Conservation (phyloP, 2,797 vertebrate species). For the Holocentrus rufus region DNA sequence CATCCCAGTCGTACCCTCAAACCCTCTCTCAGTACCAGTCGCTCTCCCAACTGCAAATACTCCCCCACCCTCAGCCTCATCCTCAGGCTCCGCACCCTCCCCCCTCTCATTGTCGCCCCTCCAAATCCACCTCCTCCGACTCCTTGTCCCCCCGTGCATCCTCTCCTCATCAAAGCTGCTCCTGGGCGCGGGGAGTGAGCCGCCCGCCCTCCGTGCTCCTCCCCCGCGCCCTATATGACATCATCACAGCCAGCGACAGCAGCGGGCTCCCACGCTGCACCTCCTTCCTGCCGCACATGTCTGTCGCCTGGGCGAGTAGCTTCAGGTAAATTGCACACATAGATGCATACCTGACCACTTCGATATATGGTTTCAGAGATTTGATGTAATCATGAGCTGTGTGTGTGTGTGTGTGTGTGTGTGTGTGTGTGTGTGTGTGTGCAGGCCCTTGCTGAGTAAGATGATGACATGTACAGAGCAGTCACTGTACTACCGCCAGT, state of each 20-base stretch:
- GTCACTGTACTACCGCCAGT: slow-evolving; percentile 97
- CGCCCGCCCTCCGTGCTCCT: slow-evolving; percentile 93
- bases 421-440: background rate
- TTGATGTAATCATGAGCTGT: too few species aligned
- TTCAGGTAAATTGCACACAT: slow-evolving; percentile 80
- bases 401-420: background rate
- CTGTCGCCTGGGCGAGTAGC: slow-evolving; percentile 93
- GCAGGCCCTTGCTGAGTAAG: slow-evolving; percentile 91
- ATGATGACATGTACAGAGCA: slow-evolving; percentile 99
- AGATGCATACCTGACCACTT: too few species aligned
- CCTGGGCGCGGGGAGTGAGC: slow-evolving; percentile 86
- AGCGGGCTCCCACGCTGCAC: slow-evolving; percentile 93
- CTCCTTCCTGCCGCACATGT: slow-evolving; percentile 92
- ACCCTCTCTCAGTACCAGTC: slow-evolving; percentile 49
- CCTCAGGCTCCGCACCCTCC: slow-evolving; percentile 39
- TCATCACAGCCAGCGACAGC: slow-evolving; percentile 89
- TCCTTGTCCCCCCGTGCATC: slow-evolving; percentile 77
- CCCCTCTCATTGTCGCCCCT: slow-evolving; percentile 58
- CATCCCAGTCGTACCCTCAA: slow-evolving; percentile 47
- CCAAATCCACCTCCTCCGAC: slow-evolving; percentile 84
- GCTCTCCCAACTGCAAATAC: slow-evolving; percentile 24
- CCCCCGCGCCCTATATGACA: slow-evolving; percentile 90
- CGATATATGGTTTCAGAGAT: too few species aligned
- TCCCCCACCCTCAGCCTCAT: slow-evolving; percentile 58
- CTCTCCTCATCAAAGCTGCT: slow-evolving; percentile 84